These are phyloP conservation scores for Exephanes ischioxanthus DNA, from an alignment of 2,888 invertebrate genomes.

Conservation along the genomic window DNA sequence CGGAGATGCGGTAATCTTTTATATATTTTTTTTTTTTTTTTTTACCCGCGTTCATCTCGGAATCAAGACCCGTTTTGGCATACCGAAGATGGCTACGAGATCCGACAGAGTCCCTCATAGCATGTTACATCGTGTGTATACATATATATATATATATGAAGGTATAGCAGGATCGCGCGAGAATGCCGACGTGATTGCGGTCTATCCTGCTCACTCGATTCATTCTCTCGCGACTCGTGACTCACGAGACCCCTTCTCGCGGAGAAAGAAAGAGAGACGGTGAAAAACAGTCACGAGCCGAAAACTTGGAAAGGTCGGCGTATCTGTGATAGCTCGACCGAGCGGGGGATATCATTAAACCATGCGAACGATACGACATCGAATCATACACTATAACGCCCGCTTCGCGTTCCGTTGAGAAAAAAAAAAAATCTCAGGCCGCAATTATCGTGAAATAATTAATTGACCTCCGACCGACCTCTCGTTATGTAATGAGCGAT, in stretches of 20 bases:
- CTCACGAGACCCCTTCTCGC: constrained; percentile 38
- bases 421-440: constrained; percentile 46
- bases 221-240: constrained; percentile 49
- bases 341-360: background rate
- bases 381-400: background rate
- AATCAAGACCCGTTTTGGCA: constrained; percentile 47
- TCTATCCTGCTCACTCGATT: constrained; percentile 46
- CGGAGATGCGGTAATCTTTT: constrained; percentile 47
- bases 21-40: constrained; percentile 63
- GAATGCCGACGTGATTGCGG: constrained; percentile 59
- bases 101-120: constrained; percentile 12
- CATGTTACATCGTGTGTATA: background rate
- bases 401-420: constrained; percentile 33
- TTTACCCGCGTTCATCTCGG: constrained; percentile 65
- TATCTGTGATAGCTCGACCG: background rate
- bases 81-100: constrained; percentile 44
- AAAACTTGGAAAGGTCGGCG: constrained; percentile 54
- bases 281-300: constrained; percentile 36
- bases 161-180: constrained; percentile 44
- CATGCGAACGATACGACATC: background rate
- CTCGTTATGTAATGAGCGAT: constrained; percentile 57
- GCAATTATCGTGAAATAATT: constrained; percentile 66
- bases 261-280: background rate
- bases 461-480: constrained; percentile 44
- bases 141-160: background rate